These are phyloP conservation scores for Cephus rjabovi DNA, from an alignment of 2,888 invertebrate genomes.

Conservation along the genomic window DNA sequence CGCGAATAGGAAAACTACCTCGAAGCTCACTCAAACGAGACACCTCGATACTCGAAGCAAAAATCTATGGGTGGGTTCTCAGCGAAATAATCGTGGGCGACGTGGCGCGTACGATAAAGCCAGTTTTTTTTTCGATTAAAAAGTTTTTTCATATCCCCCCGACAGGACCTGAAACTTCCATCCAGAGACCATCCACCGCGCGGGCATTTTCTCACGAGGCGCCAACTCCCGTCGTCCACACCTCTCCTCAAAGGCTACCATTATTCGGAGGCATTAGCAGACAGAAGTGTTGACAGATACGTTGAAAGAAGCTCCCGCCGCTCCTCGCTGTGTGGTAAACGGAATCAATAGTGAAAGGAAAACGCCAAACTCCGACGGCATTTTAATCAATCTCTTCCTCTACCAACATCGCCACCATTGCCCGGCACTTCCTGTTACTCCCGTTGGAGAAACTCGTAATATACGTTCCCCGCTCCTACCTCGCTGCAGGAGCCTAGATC, in stretches of 20 bases:
- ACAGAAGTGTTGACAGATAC: constrained; percentile 46
- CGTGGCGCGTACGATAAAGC: constrained; percentile 25
- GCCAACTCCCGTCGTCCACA: background rate
- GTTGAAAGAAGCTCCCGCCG: constrained; percentile 32
- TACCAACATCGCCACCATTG: constrained; percentile 14
- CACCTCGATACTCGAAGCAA: background rate
- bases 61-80: background rate
- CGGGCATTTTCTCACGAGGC: background rate
- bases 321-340: constrained; percentile 24
- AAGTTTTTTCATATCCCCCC: constrained; percentile 46
- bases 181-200: background rate
- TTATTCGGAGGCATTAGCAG: constrained; percentile 36
- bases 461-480: background rate
- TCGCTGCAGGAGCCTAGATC: background rate
- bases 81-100: background rate
- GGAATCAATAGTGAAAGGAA: constrained; percentile 45
- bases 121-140: constrained; percentile 37
- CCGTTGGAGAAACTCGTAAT: background rate
- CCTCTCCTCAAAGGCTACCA: constrained; percentile 22
- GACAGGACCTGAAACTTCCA: background rate
- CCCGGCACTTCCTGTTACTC: background rate
- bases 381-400: constrained; percentile 47
- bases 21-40: background rate
- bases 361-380: constrained; percentile 34
- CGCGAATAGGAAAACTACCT: background rate